A percentile compares a stretch with the other conserved stretches of the same genome.
Evolutionary conservation across 2,888 invertebrate genomes (phyloP).

Genomic region (Heteromyza rotundicornis): DNA sequence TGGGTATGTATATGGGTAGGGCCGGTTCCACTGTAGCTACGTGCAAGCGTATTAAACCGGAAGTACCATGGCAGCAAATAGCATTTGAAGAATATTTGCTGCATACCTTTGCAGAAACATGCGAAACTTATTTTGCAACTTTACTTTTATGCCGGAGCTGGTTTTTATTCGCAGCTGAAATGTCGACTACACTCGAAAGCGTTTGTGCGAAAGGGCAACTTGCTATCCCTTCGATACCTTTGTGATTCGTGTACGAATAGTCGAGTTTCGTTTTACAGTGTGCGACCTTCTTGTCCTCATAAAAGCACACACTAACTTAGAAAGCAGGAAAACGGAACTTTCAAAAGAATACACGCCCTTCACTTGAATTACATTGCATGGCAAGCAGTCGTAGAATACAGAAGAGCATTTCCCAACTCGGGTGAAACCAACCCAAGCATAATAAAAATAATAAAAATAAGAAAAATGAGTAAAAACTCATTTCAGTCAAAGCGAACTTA

Average conservation of each 20-base stretch:
- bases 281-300: neutral
- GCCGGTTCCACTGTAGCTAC: neutral
- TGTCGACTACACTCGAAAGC: conserved; percentile 37
- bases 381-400: conserved; percentile 12
- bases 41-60: conserved; percentile 2
- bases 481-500: no score
- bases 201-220: neutral
- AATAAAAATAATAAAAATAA: no score
- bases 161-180: conserved; percentile 44
- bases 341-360: conserved; percentile 21
- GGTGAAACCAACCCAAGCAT: neutral
- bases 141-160: conserved; percentile 48
- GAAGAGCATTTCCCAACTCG: neutral
- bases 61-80: conserved; percentile 22
- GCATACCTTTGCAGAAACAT: conserved; percentile 50
- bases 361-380: conserved; percentile 14
- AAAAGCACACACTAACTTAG: conserved; percentile 16
- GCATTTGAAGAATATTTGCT: conserved; percentile 48
- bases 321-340: conserved; percentile 17
- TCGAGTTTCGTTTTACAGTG: conserved; percentile 11
- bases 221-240: no score
- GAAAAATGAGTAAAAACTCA: no score
- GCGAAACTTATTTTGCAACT: conserved; percentile 55
- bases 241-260: neutral
- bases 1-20: no score